These are phyloP conservation scores for Diadophis punctatus DNA, from an alignment of 2,113 vertebrate species.

Conservation along the genomic window DNA sequence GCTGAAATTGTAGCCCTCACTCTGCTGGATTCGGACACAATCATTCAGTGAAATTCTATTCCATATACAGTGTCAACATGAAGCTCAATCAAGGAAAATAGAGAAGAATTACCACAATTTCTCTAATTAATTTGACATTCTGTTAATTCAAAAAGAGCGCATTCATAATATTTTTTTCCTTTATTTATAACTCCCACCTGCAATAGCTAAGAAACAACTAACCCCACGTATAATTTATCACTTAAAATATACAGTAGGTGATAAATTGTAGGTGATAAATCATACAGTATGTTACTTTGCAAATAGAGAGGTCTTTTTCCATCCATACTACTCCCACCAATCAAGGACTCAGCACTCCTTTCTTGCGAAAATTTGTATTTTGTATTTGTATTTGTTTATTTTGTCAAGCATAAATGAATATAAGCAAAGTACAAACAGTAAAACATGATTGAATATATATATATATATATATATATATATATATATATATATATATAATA, in stretches of 20 bases:
- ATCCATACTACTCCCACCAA: background rate
- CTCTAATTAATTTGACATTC: background rate
- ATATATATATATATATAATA: no score
- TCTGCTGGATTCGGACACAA: background rate
- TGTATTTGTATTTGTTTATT: no score
- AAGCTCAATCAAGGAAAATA: background rate
- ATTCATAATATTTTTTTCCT: background rate
- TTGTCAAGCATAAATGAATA: no score
- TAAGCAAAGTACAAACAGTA: no score
- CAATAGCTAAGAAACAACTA: background rate
- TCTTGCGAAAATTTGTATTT: background rate
- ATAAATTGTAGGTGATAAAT: background rate
- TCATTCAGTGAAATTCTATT: background rate
- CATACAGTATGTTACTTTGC: background rate
- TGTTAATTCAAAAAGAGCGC: background rate
- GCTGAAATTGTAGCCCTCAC: background rate
- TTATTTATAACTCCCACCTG: background rate
- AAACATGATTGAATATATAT: no score
- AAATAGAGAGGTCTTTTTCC: background rate
- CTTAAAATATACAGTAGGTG: background rate
- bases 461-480: no score
- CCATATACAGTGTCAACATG: background rate
- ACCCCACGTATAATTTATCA: background rate
- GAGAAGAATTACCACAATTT: background rate
- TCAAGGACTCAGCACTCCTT: background rate